phyloP scores from a whole-genome alignment of 2,113 vertebrate species.

The Alethe diademata region DNA sequence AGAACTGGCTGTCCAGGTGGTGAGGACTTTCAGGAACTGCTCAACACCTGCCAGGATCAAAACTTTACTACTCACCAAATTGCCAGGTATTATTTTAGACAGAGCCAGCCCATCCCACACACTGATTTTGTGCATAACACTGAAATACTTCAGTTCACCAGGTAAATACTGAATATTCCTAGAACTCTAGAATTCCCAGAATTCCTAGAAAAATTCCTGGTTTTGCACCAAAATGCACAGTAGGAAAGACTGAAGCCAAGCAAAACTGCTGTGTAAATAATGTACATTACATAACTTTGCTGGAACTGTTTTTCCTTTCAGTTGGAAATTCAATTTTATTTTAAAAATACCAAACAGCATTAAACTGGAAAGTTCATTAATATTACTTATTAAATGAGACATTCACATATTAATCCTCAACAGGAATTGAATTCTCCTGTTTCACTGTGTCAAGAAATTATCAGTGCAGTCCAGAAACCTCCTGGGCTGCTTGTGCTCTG shows the following conservation, averaged over 20 bases:
- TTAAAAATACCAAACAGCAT: background rate
- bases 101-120: background rate
- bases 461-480: background rate
- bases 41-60: background rate
- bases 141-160: background rate
- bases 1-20: background rate
- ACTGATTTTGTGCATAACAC: accelerated
- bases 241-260: background rate
- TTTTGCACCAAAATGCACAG: background rate
- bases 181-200: background rate
- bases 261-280: background rate
- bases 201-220: no score
- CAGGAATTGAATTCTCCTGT: background rate
- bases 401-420: background rate
- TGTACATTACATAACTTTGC: background rate
- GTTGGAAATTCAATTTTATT: background rate
- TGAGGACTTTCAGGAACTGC: background rate
- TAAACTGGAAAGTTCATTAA: background rate
- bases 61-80: background rate
- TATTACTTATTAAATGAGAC: background rate
- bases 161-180: background rate
- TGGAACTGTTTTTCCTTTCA: background rate
- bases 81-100: background rate
- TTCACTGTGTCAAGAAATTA: background rate
- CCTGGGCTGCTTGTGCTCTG: background rate